These are phyloP conservation scores for Leistus spinibarbis DNA, from an alignment of 2,888 invertebrate genomes.

Conservation along the genomic window DNA sequence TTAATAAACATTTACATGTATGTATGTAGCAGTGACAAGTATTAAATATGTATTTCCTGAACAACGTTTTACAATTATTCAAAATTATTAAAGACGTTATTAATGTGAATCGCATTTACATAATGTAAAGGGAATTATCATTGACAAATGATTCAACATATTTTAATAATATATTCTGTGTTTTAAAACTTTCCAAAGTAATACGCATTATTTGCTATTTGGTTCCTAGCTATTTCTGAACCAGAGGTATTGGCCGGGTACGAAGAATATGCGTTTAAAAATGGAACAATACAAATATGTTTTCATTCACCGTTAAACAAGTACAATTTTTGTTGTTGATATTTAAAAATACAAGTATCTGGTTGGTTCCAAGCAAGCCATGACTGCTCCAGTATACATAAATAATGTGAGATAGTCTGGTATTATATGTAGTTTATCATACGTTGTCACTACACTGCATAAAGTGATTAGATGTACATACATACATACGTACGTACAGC, in stretches of 20 bases:
- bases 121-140: neutral
- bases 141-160: no score
- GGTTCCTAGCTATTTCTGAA: no score
- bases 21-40: constrained; percentile 24
- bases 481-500: neutral
- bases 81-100: constrained; percentile 13
- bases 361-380: no score
- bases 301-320: no score
- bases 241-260: no score
- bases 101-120: neutral
- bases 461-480: constrained; percentile 31
- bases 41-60: constrained; percentile 27
- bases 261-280: no score
- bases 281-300: no score
- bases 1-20: constrained; percentile 28
- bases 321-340: no score
- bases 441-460: constrained; percentile 38
- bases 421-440: constrained; percentile 40
- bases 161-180: no score
- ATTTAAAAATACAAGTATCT: no score
- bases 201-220: no score
- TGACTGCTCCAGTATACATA: constrained; percentile 13
- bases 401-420: constrained; percentile 36
- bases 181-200: no score
- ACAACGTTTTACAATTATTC: neutral